A percentile compares a stretch with the other conserved stretches of the same genome.
Evolutionary conservation across 2,888 invertebrate genomes (phyloP).

Genomic region (Melipona bicolor): DNA sequence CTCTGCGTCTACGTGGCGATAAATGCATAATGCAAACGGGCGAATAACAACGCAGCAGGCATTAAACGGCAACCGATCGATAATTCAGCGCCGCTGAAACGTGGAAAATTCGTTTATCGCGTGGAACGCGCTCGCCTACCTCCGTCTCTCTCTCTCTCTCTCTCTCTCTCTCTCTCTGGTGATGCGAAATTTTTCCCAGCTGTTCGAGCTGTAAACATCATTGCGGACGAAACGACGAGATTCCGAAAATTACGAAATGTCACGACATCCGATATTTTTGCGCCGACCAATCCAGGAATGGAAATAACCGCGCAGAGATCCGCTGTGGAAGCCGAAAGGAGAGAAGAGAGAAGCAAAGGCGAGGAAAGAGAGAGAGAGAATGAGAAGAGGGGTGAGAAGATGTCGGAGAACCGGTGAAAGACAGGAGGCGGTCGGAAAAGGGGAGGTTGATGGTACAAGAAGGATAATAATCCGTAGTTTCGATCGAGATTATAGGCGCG

Average conservation of each 20-base stretch:
- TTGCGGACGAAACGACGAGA: no score
- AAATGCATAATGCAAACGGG: slow-evolving; percentile 43
- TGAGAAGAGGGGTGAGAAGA: slow-evolving; percentile 26
- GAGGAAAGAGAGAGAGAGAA: slow-evolving; percentile 25
- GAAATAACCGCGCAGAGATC: slow-evolving; percentile 67
- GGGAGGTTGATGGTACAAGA: slow-evolving; percentile 73
- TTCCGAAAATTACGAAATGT: no score
- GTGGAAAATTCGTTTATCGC: slow-evolving; percentile 39
- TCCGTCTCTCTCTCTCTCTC: no score
- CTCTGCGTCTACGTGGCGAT: slow-evolving; percentile 12
- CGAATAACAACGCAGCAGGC: slow-evolving; percentile 22
- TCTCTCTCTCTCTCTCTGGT: no score
- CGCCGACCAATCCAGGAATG: not conserved
- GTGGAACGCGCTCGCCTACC: not conserved
- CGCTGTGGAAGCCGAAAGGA: slow-evolving; percentile 45
- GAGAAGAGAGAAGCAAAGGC: slow-evolving; percentile 17
- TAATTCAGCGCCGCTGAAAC: slow-evolving; percentile 27
- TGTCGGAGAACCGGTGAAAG: not conserved
- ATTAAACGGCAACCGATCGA: slow-evolving; percentile 39
- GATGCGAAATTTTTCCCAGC: not conserved
- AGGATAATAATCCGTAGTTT: slow-evolving; percentile 82
- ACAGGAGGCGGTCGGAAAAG: slow-evolving; percentile 48
- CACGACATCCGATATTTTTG: not conserved
- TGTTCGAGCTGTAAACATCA: not conserved
- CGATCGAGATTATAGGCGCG: slow-evolving; percentile 83